Evolutionary conservation across 35 echinoderm and acorn worm species (phyloP).

Genomic region (Patiria miniata): DNA sequence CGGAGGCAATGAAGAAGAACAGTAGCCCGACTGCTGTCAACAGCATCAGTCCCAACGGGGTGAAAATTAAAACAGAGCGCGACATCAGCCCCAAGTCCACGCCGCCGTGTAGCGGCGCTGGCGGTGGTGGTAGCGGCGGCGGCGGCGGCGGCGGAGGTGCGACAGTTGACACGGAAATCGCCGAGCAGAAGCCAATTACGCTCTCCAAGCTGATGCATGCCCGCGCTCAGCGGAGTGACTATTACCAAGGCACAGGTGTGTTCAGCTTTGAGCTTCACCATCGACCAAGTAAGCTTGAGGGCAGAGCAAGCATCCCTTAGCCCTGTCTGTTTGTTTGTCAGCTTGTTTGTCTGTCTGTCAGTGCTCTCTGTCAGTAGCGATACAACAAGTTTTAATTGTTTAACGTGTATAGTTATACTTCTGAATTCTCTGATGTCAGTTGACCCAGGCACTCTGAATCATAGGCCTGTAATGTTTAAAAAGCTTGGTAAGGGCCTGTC

Average conservation of each 20-base stretch:
- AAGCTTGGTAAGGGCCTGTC: too few relatives aligned
- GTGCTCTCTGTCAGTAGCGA: background rate
- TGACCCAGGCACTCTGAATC: too few relatives aligned
- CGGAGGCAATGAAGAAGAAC: slow-evolving; percentile 57
- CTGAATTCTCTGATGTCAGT: too few relatives aligned
- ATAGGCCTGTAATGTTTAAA: too few relatives aligned
- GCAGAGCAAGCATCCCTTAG: background rate
- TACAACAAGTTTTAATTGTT: background rate
- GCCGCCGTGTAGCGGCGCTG: slow-evolving; percentile 26
- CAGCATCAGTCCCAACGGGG: slow-evolving; percentile 35
- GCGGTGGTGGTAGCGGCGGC: background rate
- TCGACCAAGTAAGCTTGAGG: slow-evolving; percentile 79
- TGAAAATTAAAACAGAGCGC: slow-evolving; percentile 64
- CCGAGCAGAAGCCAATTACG: slow-evolving; percentile 84
- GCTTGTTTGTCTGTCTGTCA: background rate
- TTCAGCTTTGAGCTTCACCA: slow-evolving; percentile 97
- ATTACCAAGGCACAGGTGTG: slow-evolving; percentile 89
- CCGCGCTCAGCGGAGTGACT: slow-evolving; percentile 88
- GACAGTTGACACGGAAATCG: slow-evolving; percentile 34
- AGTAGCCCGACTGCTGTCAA: slow-evolving; percentile 38
- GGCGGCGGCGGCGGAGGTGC: background rate
- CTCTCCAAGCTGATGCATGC: slow-evolving; percentile 94
- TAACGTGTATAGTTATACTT: too few relatives aligned
- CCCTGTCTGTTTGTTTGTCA: slow-evolving; percentile 18
- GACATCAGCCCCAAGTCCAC: slow-evolving; percentile 40